Evolutionary conservation across 2,888 invertebrate genomes (phyloP).

Genomic region (Cerastoderma edule): DNA sequence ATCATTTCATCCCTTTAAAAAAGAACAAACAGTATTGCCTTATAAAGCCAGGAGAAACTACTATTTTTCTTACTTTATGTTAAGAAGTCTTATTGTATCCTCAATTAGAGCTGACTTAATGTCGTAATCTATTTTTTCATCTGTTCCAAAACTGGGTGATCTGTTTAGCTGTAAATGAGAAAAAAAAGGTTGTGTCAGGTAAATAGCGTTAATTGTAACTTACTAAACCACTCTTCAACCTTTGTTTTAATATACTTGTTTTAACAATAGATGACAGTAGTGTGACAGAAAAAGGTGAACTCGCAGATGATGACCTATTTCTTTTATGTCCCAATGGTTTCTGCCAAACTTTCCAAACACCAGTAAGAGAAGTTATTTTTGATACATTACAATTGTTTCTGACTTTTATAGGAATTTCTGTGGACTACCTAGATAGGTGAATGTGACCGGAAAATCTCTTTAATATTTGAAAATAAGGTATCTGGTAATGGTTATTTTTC

Average conservation of each 20-base stretch:
- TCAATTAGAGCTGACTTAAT: slow-evolving; percentile 82
- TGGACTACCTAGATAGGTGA: too few relatives aligned
- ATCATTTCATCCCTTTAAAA: too few relatives aligned
- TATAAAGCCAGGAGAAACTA: too few relatives aligned
- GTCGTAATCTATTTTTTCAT: slow-evolving; percentile 82
- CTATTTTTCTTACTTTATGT: slow-evolving; percentile 83
- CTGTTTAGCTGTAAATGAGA: slow-evolving; percentile 79
- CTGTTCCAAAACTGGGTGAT: slow-evolving; percentile 84
- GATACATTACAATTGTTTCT: too few relatives aligned
- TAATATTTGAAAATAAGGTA: too few relatives aligned
- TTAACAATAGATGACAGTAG: not conserved
- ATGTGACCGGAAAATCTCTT: too few relatives aligned
- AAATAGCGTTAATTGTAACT: not conserved
- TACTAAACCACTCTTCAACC: not conserved
- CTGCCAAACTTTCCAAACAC: too few relatives aligned
- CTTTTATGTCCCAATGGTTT: too few relatives aligned
- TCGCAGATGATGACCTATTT: not conserved
- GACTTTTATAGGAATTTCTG: too few relatives aligned
- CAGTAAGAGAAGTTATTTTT: too few relatives aligned
- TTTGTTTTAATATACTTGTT: not conserved
- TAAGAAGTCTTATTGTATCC: slow-evolving; percentile 82
- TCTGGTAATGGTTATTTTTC: too few relatives aligned
- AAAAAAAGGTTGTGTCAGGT: not conserved
- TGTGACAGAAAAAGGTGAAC: not conserved
- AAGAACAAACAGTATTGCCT: too few relatives aligned